phyloP scores from a whole-genome alignment of 2,797 vertebrate genomes.

The Anguilla anguilla region DNA sequence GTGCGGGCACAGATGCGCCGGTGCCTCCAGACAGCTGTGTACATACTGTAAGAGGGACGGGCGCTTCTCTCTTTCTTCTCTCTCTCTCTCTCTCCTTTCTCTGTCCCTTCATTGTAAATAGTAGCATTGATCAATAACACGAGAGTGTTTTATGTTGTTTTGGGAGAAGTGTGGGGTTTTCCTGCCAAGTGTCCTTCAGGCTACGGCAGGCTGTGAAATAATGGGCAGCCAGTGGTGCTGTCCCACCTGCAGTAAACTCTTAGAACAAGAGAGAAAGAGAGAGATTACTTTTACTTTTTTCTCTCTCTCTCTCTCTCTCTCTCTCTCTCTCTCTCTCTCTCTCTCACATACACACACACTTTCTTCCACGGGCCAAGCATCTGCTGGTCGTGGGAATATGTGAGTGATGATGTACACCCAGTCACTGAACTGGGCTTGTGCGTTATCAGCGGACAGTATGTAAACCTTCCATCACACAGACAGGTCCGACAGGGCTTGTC shows the following conservation, averaged over 20 bases:
- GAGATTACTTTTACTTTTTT: too few species aligned
- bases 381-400: constrained; percentile 3
- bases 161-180: background rate
- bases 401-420: constrained; percentile 28
- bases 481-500: background rate
- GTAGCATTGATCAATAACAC: background rate
- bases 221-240: background rate
- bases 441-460: constrained; percentile 2
- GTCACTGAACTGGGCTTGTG: constrained; percentile 16
- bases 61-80: background rate
- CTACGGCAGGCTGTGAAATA: background rate
- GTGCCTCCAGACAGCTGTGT: background rate
- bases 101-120: background rate
- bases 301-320: background rate
- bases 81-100: background rate
- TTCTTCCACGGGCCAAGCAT: background rate
- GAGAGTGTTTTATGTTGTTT: background rate
- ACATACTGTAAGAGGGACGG: background rate
- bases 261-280: background rate
- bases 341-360: background rate
- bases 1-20: background rate
- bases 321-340: background rate
- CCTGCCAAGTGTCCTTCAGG: background rate
- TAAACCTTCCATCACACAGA: constrained; percentile 23
- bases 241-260: background rate